Conservation (phyloP, 2,113 vertebrate species). For the Leptobrachium ailaonicum region DNA sequence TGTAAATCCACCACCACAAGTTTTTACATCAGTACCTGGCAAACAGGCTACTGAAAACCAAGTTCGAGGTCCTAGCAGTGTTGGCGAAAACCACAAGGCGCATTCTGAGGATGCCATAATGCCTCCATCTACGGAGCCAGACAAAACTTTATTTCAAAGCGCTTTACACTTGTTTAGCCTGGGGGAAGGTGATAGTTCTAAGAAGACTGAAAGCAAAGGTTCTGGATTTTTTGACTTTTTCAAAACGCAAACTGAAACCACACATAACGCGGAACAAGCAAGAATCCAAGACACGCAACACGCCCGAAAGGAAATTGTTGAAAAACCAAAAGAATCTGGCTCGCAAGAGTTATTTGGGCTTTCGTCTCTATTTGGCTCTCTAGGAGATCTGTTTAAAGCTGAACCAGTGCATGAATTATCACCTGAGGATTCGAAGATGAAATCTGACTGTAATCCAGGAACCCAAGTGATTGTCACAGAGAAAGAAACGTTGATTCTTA, state of each 20-base stretch:
- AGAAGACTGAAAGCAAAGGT: slow-evolving; percentile 63
- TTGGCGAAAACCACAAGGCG: slow-evolving; percentile 19
- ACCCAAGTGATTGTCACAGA: neutral
- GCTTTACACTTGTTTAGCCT: slow-evolving; percentile 62
- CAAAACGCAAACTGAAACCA: slow-evolving; percentile 70
- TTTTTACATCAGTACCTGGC: neutral
- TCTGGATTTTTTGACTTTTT: slow-evolving; percentile 81
- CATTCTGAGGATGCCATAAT: slow-evolving; percentile 49
- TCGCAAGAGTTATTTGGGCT: slow-evolving; percentile 71
- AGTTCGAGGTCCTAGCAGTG: neutral
- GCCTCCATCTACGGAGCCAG: slow-evolving; percentile 56
- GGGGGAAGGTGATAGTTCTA: slow-evolving; percentile 59
- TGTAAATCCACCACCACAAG: neutral
- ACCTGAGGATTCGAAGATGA: neutral
- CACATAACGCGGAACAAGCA: neutral
- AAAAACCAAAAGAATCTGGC: slow-evolving; percentile 61
- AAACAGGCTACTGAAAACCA: neutral
- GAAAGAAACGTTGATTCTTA: neutral
- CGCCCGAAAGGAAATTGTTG: slow-evolving; percentile 48
- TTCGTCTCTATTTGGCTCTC: slow-evolving; percentile 80
- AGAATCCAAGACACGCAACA: slow-evolving; percentile 31
- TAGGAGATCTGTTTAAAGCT: slow-evolving; percentile 78
- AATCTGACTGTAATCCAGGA: neutral
- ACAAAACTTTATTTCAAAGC: slow-evolving; percentile 67
- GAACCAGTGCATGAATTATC: slow-evolving; percentile 58